Evolutionary conservation across 2,888 invertebrate species (phyloP).

Genomic region (Stenotaenia linearis): DNA sequence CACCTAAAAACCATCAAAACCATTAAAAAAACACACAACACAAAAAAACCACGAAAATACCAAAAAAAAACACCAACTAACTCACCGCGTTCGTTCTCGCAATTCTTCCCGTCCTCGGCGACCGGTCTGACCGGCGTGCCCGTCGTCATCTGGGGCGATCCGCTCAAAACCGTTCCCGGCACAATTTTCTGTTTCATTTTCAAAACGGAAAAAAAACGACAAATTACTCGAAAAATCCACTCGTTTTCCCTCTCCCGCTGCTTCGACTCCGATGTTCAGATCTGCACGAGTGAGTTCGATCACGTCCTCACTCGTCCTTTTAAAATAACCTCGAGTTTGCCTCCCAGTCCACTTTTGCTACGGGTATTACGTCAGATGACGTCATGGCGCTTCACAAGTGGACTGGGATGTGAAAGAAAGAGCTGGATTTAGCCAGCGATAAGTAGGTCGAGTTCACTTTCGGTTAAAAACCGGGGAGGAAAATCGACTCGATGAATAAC

Average conservation of each 20-base stretch:
- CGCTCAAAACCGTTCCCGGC: constrained; percentile 10
- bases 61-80: not conserved
- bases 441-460: not conserved
- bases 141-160: constrained; percentile 26
- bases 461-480: not conserved
- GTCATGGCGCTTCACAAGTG: not conserved
- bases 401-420: not conserved
- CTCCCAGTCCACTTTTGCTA: not conserved
- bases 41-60: not conserved
- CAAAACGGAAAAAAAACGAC: not conserved
- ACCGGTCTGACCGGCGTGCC: not conserved
- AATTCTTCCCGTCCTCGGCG: not conserved
- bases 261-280: not conserved
- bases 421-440: not conserved
- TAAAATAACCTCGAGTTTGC: not conserved
- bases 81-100: not conserved
- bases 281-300: not conserved
- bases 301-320: not conserved
- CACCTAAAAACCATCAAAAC: too few species aligned
- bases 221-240: not conserved
- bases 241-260: not conserved
- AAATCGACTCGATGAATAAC: not conserved
- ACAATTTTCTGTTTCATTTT: constrained; percentile 24
- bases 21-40: too few species aligned
- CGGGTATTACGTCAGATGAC: not conserved